Percentiles rank a stretch among this genome's conserved stretches.
phyloP scores from a whole-genome alignment of 2,113 vertebrate genomes.

The Pygoscelis adeliae region DNA sequence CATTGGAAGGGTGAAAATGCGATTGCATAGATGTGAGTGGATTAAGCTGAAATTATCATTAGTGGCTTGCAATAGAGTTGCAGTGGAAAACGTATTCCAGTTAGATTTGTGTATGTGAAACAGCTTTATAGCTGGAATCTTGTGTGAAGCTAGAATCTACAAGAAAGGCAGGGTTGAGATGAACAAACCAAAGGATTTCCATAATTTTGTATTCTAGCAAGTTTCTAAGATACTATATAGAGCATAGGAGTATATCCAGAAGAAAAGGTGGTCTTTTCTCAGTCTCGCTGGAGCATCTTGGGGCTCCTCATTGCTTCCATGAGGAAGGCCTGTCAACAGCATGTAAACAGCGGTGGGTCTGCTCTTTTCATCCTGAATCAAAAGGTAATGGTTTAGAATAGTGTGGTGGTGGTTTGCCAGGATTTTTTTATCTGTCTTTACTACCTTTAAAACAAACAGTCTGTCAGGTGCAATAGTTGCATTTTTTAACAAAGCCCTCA shows the following conservation, averaged over 20 bases:
- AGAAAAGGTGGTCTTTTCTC: background rate
- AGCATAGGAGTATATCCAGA: background rate
- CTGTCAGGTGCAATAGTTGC: background rate
- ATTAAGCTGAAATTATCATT: background rate
- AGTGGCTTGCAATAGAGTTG: background rate
- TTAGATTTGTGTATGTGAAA: background rate
- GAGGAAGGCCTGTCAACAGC: accelerated
- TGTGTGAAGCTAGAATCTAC: background rate
- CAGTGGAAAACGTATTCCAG: background rate
- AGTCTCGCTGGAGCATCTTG: background rate
- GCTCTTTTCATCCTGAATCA: background rate
- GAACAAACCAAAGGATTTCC: background rate
- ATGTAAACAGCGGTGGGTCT: background rate
- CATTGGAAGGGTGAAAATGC: background rate
- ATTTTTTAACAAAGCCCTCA: background rate
- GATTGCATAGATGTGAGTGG: background rate
- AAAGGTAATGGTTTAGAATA: background rate
- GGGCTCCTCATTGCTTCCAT: background rate
- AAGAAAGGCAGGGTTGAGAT: background rate
- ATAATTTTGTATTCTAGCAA: background rate
- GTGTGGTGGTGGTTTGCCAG: background rate
- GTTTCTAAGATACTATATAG: background rate
- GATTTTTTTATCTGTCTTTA: background rate
- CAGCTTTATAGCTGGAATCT: background rate
- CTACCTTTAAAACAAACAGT: background rate